A percentile compares a stretch with the other conserved stretches of the same genome.
Conservation (phyloP, 2,113 vertebrate species). For the Chloebia gouldiae region DNA sequence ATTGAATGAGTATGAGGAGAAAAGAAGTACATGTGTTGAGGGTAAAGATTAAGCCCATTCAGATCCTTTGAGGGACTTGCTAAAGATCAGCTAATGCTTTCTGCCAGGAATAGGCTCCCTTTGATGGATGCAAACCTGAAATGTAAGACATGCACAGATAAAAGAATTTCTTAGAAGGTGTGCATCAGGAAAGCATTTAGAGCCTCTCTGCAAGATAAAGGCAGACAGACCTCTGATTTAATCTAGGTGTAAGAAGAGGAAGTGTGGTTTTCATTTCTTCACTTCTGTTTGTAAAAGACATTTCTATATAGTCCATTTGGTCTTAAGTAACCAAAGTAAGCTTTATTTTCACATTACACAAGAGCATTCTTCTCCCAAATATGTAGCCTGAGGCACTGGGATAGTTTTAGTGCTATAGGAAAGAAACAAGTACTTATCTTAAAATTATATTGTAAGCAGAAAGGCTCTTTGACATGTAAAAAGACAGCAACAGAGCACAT, state of each 20-base stretch:
- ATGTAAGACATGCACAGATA: not conserved
- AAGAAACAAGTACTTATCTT: not conserved
- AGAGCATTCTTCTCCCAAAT: not conserved
- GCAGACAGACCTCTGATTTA: not conserved
- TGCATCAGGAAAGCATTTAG: not conserved
- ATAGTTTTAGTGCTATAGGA: not conserved
- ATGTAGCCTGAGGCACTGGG: not conserved
- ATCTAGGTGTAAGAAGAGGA: not conserved
- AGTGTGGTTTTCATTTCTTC: not conserved
- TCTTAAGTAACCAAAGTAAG: not conserved
- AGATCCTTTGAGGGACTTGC: not conserved
- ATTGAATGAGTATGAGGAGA: not conserved
- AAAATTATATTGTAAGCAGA: not conserved
- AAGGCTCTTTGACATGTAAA: not conserved
- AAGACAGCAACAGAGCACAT: not conserved
- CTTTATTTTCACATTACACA: not conserved
- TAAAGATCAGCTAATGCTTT: not conserved
- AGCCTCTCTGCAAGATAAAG: not conserved
- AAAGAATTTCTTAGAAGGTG: constrained; percentile 2
- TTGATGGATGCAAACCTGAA: constrained; percentile 23
- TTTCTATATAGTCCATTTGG: not conserved
- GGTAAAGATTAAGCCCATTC: constrained; percentile 15
- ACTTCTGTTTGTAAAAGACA: not conserved
- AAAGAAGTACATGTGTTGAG: not conserved
- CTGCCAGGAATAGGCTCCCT: not conserved